These are phyloP conservation scores for Pelecanoides urinatrix DNA, from an alignment of 2,113 vertebrate genomes.

Conservation along the genomic window DNA sequence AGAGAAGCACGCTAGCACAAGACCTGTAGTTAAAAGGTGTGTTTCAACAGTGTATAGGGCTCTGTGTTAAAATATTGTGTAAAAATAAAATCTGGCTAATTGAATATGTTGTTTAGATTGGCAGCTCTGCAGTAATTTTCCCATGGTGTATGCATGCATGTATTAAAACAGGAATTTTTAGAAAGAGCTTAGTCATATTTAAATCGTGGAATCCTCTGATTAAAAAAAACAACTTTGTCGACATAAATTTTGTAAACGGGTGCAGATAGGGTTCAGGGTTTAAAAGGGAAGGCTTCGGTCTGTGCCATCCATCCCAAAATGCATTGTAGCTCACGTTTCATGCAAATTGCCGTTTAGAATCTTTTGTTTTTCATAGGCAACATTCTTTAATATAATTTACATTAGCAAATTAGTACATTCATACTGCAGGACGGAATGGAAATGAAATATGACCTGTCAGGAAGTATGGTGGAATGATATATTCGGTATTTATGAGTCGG, in stretches of 20 bases:
- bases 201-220: background rate
- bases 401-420: constrained; percentile 26
- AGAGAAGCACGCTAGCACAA: constrained; percentile 26
- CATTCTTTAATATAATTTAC: constrained; percentile 31
- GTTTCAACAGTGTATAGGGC: constrained; percentile 9
- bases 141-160: background rate
- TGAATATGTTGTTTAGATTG: constrained; percentile 54
- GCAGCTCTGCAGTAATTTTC: background rate
- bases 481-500: constrained; percentile 54
- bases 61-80: constrained; percentile 43
- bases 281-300: background rate
- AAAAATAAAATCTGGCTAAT: constrained; percentile 68
- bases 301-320: constrained; percentile 11
- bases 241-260: background rate
- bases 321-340: background rate
- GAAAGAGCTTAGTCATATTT: constrained; percentile 4
- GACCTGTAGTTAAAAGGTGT: constrained; percentile 51
- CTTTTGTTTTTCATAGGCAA: constrained; percentile 1
- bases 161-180: constrained; percentile 21
- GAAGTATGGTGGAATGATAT: constrained; percentile 38
- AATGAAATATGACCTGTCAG: constrained; percentile 53
- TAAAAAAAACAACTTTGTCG: background rate
- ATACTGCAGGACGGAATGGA: background rate
- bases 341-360: constrained; percentile 10
- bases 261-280: background rate